Conservation (phyloP, 2,797 vertebrate species). For the Capromys pilorides region DNA sequence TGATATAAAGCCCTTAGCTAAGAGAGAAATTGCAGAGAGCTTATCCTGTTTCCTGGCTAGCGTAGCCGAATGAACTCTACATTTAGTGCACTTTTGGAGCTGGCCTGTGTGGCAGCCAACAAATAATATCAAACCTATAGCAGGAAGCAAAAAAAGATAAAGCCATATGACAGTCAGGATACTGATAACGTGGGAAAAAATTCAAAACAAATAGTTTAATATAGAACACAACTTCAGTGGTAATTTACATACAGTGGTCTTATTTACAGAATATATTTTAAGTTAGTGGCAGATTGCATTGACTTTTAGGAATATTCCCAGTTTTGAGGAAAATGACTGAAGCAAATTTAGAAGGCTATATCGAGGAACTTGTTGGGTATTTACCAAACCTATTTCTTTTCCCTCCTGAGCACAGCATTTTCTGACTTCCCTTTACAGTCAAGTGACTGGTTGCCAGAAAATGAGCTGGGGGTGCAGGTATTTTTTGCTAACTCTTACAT, state of each 20-base stretch:
- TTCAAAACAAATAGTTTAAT: conserved; percentile 2
- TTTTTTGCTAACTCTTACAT: background rate
- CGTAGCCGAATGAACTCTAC: background rate
- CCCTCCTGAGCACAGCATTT: background rate
- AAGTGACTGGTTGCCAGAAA: background rate
- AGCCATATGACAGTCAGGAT: background rate
- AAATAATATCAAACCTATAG: conserved; percentile 29
- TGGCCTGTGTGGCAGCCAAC: background rate
- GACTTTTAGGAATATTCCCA: background rate
- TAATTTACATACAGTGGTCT: background rate
- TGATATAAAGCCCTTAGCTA: conserved; percentile 24
- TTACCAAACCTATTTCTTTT: background rate
- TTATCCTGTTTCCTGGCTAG: background rate
- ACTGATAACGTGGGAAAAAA: background rate
- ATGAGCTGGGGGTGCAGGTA: fast-evolving
- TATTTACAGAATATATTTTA: background rate
- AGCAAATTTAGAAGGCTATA: conserved; percentile 11
- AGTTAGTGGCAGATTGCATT: background rate
- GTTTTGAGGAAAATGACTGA: background rate
- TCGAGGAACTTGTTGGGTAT: background rate
- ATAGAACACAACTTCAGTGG: background rate
- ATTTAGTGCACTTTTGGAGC: background rate
- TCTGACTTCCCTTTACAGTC: background rate
- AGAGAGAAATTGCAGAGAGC: conserved; percentile 21
- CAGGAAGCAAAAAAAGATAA: background rate